Base-by-base conservation (phyloP, 2,797 vertebrate genomes). In the Periophthalmus magnuspinnatus region DNA sequence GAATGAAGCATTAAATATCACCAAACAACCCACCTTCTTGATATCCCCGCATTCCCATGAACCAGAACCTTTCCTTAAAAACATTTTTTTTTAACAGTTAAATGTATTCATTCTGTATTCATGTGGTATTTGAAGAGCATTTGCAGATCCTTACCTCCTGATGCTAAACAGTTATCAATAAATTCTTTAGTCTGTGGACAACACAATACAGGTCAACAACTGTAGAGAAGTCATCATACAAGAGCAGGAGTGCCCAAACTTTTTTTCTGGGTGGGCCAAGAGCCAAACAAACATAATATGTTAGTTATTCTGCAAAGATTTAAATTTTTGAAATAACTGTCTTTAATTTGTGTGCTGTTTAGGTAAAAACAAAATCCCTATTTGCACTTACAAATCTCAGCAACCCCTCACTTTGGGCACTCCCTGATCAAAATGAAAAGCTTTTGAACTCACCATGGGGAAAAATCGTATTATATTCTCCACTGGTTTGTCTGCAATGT, bases 401-500 rank as follows among this genome's bases (percentile, higher is more conserved):
- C 38, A 41, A 45, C 41, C 10, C 4, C 41, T 45, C 11, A 45
- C 41, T 45, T 41, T 45, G 41, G 13, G 13, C 41, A 28, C 13
- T n/a, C 13, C 41, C 41, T 21, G 1, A 17, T 32, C 21, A 6
- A 47, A 41, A 45, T 67, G 67, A 38, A 28, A 13, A 7, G 33
- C 5, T 58, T 32, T 65, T 24, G 22, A 2, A 95, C 97, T 92
- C 88, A 99, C 97, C 94, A 91, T 94, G 61, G 96, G 96, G 86
- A 99, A 99, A 95, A 96, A 97, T 70, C 96, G 77, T 86, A 99
- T 99, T 77, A 99, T 96, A 84, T 99, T 99, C 93, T 99, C 97
- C 92, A 99, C 95, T 72, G 97, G 97, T 94, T 96, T 98, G 95
- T 99, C 98, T 84, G 98, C 98, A 90, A 99, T 98, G 93, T 99